Percentiles rank a stretch among this genome's conserved stretches.
These are phyloP conservation scores for Pampusana beccarii DNA, from an alignment of 2,113 vertebrate genomes.

Conservation along the genomic window DNA sequence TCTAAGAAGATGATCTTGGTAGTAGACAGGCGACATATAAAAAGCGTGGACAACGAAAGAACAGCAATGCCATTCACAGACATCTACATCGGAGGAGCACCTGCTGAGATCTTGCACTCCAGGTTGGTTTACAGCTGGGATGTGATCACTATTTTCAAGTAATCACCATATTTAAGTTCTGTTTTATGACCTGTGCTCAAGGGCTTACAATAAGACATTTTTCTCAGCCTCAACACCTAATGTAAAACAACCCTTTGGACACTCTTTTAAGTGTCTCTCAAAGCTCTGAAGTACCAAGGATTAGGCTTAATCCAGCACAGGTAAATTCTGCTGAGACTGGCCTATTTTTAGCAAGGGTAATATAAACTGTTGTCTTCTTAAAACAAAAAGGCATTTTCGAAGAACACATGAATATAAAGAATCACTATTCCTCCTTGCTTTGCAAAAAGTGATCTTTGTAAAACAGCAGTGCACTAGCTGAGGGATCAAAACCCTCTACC, in stretches of 20 bases:
- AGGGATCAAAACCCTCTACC: neutral
- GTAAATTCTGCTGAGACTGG: neutral
- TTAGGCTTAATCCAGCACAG: neutral
- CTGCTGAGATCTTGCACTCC: constrained; percentile 82
- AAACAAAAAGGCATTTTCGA: neutral
- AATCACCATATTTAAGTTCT: neutral
- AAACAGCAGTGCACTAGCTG: neutral
- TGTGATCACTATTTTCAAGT: neutral
- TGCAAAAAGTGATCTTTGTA: neutral
- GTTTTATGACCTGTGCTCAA: neutral
- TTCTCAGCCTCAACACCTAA: neutral
- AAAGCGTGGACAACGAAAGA: constrained; percentile 91
- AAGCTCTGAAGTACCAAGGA: neutral
- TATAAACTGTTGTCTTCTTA: neutral
- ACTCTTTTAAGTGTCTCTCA: neutral
- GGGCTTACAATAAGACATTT: neutral
- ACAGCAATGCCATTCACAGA: constrained; percentile 91
- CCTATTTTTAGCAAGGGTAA: neutral
- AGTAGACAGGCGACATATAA: constrained; percentile 92
- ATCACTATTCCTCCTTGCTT: neutral
- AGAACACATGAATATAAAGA: neutral
- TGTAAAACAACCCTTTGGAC: neutral
- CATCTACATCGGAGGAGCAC: constrained; percentile 93
- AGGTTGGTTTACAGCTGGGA: constrained; percentile 73
- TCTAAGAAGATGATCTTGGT: constrained; percentile 96